Evolutionary conservation across 2,888 invertebrate species (phyloP).

Genomic region (Epirrhoe alternata): DNA sequence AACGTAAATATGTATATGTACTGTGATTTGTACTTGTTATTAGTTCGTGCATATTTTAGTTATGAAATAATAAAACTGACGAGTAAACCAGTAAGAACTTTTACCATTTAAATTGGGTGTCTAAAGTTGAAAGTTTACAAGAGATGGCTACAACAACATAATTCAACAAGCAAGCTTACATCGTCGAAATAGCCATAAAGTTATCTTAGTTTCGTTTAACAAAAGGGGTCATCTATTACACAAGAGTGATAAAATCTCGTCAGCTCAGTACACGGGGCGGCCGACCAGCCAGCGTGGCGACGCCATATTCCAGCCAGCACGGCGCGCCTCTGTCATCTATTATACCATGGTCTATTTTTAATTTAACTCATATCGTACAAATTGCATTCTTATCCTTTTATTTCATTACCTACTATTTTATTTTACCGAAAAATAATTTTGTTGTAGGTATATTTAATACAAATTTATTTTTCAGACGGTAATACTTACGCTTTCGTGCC

Average conservation of each 20-base stretch:
- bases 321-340: conserved; percentile 42
- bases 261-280: conserved; percentile 39
- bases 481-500: neutral
- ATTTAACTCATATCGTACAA: conserved; percentile 6
- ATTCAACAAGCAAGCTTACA: conserved; percentile 22
- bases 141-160: conserved; percentile 18
- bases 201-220: conserved; percentile 27
- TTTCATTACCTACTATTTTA: no score
- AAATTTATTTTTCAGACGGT: neutral
- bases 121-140: conserved; percentile 7
- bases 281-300: conserved; percentile 45
- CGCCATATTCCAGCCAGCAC: conserved; percentile 49
- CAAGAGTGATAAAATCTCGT: conserved; percentile 47
- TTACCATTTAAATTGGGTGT: neutral
- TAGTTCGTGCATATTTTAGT: neutral
- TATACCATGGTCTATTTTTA: neutral
- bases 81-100: neutral
- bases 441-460: no score
- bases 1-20: no score
- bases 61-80: neutral
- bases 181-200: conserved; percentile 29
- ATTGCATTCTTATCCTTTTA: neutral
- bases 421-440: no score
- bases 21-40: neutral
- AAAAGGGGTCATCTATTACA: conserved; percentile 39